Conservation (phyloP, 2,113 vertebrate genomes). For the Pogonocichla stellata region DNA sequence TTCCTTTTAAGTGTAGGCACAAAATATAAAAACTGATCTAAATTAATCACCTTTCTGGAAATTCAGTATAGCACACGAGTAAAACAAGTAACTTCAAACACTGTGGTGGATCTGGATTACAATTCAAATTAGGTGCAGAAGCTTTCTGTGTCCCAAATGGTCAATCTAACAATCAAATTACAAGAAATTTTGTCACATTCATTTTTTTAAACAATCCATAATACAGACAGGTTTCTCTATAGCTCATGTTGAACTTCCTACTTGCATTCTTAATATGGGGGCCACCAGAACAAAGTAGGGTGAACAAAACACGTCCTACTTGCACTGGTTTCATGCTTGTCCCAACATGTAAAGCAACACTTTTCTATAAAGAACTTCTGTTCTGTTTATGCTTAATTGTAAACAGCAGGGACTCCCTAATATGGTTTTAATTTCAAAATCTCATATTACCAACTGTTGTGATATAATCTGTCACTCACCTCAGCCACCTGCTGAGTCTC, state of each 20-base stretch:
- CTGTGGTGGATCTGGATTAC: neutral
- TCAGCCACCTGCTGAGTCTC: constrained; percentile 87
- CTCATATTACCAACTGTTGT: constrained; percentile 28
- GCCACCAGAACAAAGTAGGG: neutral
- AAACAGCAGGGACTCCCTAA: neutral
- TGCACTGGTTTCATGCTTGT: neutral
- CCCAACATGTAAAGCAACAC: neutral
- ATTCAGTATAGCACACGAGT: neutral
- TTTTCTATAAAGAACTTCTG: neutral
- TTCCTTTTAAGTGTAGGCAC: neutral
- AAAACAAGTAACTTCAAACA: neutral
- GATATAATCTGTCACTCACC: constrained; percentile 81
- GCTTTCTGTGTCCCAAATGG: neutral
- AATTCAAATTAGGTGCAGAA: neutral
- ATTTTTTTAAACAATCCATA: neutral
- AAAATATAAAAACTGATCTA: neutral
- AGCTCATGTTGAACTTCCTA: neutral
- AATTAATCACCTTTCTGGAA: neutral
- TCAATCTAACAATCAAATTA: neutral
- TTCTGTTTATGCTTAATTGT: neutral
- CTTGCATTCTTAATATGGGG: neutral
- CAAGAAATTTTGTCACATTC: neutral
- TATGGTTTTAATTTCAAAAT: constrained; percentile 38
- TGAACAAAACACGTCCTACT: neutral
- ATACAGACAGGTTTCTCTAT: neutral